Evolutionary conservation across 2,888 invertebrate genomes (phyloP).

Genomic region (Chymomyza procnemis): DNA sequence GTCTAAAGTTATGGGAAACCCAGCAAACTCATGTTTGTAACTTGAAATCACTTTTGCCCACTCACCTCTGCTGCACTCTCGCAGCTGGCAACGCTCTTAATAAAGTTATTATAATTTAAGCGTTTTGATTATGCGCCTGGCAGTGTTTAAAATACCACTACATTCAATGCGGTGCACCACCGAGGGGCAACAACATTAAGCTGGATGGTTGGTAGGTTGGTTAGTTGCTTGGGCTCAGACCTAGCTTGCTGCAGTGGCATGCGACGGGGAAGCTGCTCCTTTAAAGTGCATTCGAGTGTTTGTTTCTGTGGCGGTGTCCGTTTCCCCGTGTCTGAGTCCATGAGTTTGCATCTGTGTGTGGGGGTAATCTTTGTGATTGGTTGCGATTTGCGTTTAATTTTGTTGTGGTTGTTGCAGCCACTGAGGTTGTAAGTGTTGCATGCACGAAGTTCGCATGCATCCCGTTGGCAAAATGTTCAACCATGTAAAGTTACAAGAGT

Average conservation of each 20-base stretch:
- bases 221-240: background rate
- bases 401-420: constrained; percentile 20
- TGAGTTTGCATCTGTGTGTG: constrained; percentile 19
- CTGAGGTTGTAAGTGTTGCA: constrained; percentile 57
- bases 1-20: constrained; percentile 27
- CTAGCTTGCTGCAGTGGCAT: background rate
- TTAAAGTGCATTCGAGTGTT: constrained; percentile 20
- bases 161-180: constrained; percentile 20
- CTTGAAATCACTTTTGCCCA: constrained; percentile 55
- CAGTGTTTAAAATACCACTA: constrained; percentile 69
- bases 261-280: constrained; percentile 27
- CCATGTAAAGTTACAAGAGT: constrained; percentile 40
- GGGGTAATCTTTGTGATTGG: constrained; percentile 69
- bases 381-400: constrained; percentile 70
- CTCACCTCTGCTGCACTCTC: constrained; percentile 23
- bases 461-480: constrained; percentile 62
- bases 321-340: constrained; percentile 23
- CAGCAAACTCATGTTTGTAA: constrained; percentile 1
- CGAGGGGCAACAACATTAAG: background rate
- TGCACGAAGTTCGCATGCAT: constrained; percentile 60
- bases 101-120: constrained; percentile 78
- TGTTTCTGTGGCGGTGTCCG: background rate
- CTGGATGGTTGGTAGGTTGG: background rate
- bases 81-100: constrained; percentile 53
- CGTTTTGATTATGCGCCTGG: constrained; percentile 75